Percentiles rank a stretch among this genome's conserved stretches.
Conservation (phyloP, 2,113 vertebrate species). For the Origma solitaria region DNA sequence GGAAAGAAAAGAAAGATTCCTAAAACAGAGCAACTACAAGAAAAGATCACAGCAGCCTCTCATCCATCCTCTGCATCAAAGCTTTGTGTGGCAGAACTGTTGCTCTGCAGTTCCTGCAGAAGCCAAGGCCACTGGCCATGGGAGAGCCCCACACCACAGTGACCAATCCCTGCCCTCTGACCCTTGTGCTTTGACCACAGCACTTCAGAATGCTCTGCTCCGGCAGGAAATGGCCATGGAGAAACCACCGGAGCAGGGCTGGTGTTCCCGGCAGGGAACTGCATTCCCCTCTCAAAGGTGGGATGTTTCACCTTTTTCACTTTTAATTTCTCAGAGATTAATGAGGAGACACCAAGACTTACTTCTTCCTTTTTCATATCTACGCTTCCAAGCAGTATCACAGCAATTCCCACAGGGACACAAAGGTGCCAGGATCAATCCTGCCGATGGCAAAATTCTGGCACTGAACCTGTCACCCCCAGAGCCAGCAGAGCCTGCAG, state of each 20-base stretch:
- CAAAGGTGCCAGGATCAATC: background rate
- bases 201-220: background rate
- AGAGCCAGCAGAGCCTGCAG: background rate
- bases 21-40: too few relatives aligned
- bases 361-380: background rate
- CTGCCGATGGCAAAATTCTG: background rate
- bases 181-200: background rate
- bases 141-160: background rate
- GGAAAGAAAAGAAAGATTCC: too few relatives aligned
- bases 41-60: accelerated
- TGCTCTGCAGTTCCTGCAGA: background rate
- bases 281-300: background rate
- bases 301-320: background rate
- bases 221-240: accelerated
- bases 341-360: background rate
- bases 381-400: background rate
- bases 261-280: background rate
- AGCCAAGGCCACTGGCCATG: accelerated
- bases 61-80: background rate
- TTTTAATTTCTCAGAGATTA: background rate
- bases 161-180: background rate
- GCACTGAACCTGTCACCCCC: background rate
- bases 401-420: background rate
- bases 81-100: background rate
- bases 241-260: accelerated